Base-by-base conservation (phyloP, 2,113 vertebrate genomes). In the Bos indicus region DNA sequence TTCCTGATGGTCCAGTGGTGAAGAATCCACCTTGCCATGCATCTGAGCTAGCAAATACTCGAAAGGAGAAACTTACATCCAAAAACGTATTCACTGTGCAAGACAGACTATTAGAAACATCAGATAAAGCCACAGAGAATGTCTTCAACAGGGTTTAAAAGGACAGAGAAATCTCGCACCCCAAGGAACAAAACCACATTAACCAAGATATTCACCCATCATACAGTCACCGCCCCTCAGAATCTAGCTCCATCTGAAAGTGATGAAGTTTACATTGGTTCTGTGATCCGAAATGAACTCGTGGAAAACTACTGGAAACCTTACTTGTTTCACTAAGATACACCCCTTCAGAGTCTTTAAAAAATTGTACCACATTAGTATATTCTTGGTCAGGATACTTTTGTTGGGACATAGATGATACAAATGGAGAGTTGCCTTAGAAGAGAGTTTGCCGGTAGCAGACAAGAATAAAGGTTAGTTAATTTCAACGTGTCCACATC, bases 281-380 rank as follows among this genome's bases (percentile, higher is more conserved):
- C 52, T 40, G 0, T 7, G 14, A 67, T 52, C 54, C 21, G 33
- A 91, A 51, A 30, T 0, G n/a, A 54, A 64, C 21, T 2, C 0
- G 1, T 2, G 5, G 51, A n/a, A 83, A 33, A 3, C 21, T 36
- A 1, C 19, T n/a, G 14, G n/a, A 40, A 17, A n/a, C 23, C 7
- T 14, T 12, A 14, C 25, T 7, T 62, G 40, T 19, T 74, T 23
- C 36, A 1, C 33, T 52, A 60, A 77, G 59, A 59, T 9, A 40
- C 0, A 12, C 7, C 6, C 25, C 11, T 36, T 26, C 46, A 5
- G 36, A 91, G 23, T 7, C 91, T 88, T 96, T 16, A 57, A 56
- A 64, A 82, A 23, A n/a, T 8, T 17, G 3, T 71, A 36, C 71
- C 9, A 14, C 1, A 0, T 17, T 36, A 43, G 7, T 3, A 4